Evolutionary conservation across 2,113 vertebrate species (phyloP), one percentile per base, ranked within the genome.

Genomic region (Lanius collurio): DNA sequence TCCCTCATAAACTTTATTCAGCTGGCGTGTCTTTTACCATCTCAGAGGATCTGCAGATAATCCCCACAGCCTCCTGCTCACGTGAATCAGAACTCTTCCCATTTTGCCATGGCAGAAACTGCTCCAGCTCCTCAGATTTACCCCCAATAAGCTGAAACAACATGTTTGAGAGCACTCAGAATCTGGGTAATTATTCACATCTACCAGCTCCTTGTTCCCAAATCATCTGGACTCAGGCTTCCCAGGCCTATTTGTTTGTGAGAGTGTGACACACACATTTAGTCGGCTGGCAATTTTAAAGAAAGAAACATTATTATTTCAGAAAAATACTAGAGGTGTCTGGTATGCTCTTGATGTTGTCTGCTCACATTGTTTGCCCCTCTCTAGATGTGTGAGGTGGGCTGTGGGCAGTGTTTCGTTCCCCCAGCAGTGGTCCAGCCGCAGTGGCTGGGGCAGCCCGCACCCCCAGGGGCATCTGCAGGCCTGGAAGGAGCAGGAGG

Each of bases 251-350:
- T 11, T 67, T 28, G 49, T 13, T 10, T 11, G 11, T 12, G 33
- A 14, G 9, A 8, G 46, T 1, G 3, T 10, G n/a, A 47, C 21
- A 1, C 4, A 16, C 4, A 0, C 11, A 6, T 31, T 46, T 4
- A 20, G 52, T 20, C 24, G n/a, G 31, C 16, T 11, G 28, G 17
- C 22, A 21, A 1, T 21, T 82, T 62, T 14, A 53, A 67, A 87
- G 20, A 19, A 37, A 39, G 39, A 37, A 52, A 41, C 7, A 10
- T 5, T 15, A 1, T 23, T 42, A 17, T 53, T 83, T 55, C 31
- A 24, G 28, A 8, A 53, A 26, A 65, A 7, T 1, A 8, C 2
- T 1, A 0, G 7, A 10, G 24, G 17, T 8, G 37, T 23, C 46
- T 27, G 13, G 49, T 26, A 28, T 1, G 15, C 52, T 42, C 21